Evolutionary conservation across 2,113 vertebrate genomes (phyloP), one percentile per base, ranked within the genome.

Genomic region (Phoxinus phoxinus): DNA sequence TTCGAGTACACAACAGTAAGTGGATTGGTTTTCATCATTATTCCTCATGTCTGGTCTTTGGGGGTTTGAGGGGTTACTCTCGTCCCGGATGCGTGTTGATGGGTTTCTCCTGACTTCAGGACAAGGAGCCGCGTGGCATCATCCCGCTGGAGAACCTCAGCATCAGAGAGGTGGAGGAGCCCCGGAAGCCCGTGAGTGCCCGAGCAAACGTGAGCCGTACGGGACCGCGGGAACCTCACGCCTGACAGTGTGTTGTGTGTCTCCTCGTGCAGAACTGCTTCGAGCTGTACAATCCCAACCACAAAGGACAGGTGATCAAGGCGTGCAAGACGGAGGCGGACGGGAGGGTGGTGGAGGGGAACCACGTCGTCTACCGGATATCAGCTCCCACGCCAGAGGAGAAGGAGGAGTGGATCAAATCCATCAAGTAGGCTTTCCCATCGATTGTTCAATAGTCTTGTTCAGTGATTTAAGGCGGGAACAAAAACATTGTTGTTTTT

Each of bases 321-420:
- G 98, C 98, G 0, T 99, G 98, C 87, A 99, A 99, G 93, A 99
- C 98, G 0, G 98, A 99, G 94, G 97, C 98, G 0, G 98, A 99
- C 6, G 98, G 98, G 0, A 94, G 98, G 0, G 98, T 99, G 86
- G 98, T 99, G 0, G 98, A 99, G 93, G 98, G 98, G 35, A 99
- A 99, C 92, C 98, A 99, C 0, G 97, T 99, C 11, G 98, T 99
- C 46, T 99, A 99, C 81, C 96, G 98, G 87, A 99, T 99, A 96
- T 99, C 98, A 0, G 98, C 98, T 0, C 98, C 98, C 0, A 98
- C 97, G 30, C 97, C 96, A 0, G 98, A 99, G 85, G 98, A 99
- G 90, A 99, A 99, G 88, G 98, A 99, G 10, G 98, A 99, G 90
- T 99, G 98, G 98, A 99, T 99, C 90, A 99, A 99, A 90, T 99